Evolutionary conservation across 1,140 invertebrate species (phyloP), one percentile per base, ranked within the genome.

Genomic region (Heliconius eleuchia): DNA sequence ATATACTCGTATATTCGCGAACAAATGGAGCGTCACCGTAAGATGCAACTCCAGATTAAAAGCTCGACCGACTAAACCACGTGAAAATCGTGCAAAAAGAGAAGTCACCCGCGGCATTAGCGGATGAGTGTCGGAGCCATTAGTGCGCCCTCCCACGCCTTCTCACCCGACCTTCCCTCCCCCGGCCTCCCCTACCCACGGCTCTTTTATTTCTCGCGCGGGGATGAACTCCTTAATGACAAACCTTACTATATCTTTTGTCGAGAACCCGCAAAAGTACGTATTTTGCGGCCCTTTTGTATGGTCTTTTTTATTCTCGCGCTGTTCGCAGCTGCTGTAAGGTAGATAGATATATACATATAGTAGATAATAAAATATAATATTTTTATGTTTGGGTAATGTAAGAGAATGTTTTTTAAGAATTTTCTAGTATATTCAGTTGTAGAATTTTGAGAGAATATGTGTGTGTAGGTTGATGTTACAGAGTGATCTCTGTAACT

Each of bases 151-250:
- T 85, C 83, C 75, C 83, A 71, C 80, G 76, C 75, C 76, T 77
- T 60, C 74, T 82, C 85, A 80, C 77, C 87, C 82, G 82, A 83
- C 85, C 88, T 77, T 60, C 74, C 82, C 39, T 86, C 85, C 79
- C 76, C 86, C 82, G 82, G 82, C 85, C 88, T 82, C 82, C 84
- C 84, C 85, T 86, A 84, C 83, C 88, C 79, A 87, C 89, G 88
- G 91, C 91, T 94, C 92, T 94, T 94, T 94, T 94, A 94, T 93
- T 94, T 94, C 92, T 91, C 89, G 91, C 91, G 91, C 91, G 89
- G 91, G 91, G 92, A 93, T 94, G 92, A 94, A 94, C 92, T 94
- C 92, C 92, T 94, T 94, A 94, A 94, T 94, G 92, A 94, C 92
- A 94, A 93, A 94, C 92, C 92, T 90, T 94, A 93, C 92, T 94